A percentile compares a stretch with the other conserved stretches of the same genome.
These are phyloP conservation scores for Brachymystax lenok DNA, from an alignment of 2,797 vertebrate genomes.

Conservation along the genomic window DNA sequence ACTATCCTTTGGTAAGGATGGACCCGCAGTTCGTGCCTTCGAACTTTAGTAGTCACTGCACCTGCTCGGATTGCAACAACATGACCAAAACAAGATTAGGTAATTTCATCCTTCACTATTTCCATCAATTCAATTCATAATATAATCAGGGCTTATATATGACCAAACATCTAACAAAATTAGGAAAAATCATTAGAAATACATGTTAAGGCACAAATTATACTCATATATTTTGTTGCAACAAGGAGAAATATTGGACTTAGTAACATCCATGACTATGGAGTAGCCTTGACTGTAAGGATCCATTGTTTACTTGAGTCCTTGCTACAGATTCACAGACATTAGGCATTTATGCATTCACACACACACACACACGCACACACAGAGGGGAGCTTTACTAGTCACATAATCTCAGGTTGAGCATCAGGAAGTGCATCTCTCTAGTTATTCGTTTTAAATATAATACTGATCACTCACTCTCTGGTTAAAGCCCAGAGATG, in stretches of 20 bases:
- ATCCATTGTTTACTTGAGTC: constrained; percentile 73
- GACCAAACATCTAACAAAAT: constrained; percentile 51
- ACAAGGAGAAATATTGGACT: constrained; percentile 72
- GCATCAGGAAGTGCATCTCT: constrained; percentile 76
- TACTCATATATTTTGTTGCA: constrained; percentile 70
- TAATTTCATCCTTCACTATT: constrained; percentile 69
- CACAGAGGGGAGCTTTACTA: constrained; percentile 78
- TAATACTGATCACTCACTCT: constrained; percentile 85
- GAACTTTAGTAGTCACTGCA: constrained; percentile 92
- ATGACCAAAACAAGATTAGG: constrained; percentile 81
- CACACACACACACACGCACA: constrained; percentile 3
- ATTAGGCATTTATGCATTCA: constrained; percentile 51
- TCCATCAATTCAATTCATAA: constrained; percentile 65
- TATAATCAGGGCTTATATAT: constrained; percentile 77
- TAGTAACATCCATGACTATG: constrained; percentile 78
- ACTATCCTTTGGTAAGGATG: constrained; percentile 95
- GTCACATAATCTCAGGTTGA: constrained; percentile 83
- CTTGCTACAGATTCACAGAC: constrained; percentile 78
- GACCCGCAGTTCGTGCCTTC: constrained; percentile 91
- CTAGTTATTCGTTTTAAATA: constrained; percentile 68
- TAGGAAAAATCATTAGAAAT: constrained; percentile 58
- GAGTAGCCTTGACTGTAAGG: constrained; percentile 77
- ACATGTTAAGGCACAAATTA: constrained; percentile 93
- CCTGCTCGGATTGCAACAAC: constrained; percentile 90
- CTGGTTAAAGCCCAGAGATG: constrained; percentile 72